phyloP scores from a whole-genome alignment of 2,113 vertebrate genomes.

The Raja brachyura region DNA sequence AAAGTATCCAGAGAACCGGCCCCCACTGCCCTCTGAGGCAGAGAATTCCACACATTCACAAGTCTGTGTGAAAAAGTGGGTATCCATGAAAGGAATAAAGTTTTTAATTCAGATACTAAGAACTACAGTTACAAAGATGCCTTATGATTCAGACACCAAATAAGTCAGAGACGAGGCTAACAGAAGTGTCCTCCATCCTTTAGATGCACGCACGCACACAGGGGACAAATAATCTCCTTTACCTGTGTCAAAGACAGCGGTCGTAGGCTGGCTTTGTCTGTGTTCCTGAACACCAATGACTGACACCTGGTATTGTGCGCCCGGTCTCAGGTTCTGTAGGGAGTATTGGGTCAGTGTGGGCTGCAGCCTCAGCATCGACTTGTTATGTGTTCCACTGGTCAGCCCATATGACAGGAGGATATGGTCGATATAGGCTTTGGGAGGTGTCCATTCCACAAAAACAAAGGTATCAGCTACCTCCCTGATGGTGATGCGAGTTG shows the following conservation, averaged over 20 bases:
- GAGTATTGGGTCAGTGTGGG: conserved; percentile 92
- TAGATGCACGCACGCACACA: not conserved
- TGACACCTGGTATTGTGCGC: conserved; percentile 73
- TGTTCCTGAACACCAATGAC: conserved; percentile 72
- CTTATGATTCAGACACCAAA: no score
- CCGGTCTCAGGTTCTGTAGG: conserved; percentile 82
- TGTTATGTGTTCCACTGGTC: conserved; percentile 69
- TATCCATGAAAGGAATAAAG: no score
- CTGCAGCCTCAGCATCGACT: conserved; percentile 84
- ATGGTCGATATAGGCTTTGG: conserved; percentile 82
- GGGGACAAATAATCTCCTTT: conserved; percentile 44
- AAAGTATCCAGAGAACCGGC: no score
- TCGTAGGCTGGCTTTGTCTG: conserved; percentile 72
- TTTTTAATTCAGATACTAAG: no score
- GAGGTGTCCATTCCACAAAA: conserved; percentile 87
- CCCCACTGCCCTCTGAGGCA: no score
- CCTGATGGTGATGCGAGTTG: conserved; percentile 78
- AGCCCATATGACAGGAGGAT: conserved; percentile 82
- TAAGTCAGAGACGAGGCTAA: no score
- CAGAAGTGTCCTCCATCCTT: no score
- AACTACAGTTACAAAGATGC: no score
- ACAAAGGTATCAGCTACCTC: conserved; percentile 90
- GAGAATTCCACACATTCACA: no score
- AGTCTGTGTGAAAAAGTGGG: no score
- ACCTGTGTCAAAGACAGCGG: conserved; percentile 84